Conservation (phyloP, 2,888 invertebrate genomes). For the Pammene fasciana region DNA sequence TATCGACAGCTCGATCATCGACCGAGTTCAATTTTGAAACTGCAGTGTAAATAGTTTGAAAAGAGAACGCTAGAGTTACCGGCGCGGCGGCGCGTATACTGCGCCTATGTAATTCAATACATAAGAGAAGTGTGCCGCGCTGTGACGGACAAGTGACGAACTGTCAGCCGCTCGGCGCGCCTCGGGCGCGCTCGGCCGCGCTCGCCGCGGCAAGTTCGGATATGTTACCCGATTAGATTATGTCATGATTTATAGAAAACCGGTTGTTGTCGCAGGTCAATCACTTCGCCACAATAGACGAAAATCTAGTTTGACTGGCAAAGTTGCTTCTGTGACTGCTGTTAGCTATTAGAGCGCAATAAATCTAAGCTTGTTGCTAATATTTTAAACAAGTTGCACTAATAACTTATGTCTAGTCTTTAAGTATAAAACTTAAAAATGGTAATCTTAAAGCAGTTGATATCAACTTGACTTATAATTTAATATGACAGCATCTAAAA, state of each 20-base stretch:
- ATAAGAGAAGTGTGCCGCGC: constrained; percentile 73
- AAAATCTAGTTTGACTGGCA: constrained; percentile 54
- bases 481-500: too few species aligned
- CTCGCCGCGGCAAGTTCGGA: constrained; percentile 60
- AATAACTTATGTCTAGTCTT: neutral
- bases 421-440: too few species aligned
- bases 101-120: constrained; percentile 74
- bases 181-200: constrained; percentile 59
- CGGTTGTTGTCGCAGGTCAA: constrained; percentile 70
- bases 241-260: constrained; percentile 72
- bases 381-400: constrained; percentile 4
- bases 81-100: constrained; percentile 65
- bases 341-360: constrained; percentile 38
- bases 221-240: constrained; percentile 68
- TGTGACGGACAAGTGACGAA: constrained; percentile 77
- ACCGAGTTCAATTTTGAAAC: constrained; percentile 66
- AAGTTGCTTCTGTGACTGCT: constrained; percentile 54
- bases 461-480: too few species aligned
- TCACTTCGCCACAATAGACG: constrained; percentile 60
- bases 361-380: constrained; percentile 20
- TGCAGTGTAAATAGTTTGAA: constrained; percentile 60
- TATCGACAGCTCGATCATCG: constrained; percentile 50
- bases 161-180: constrained; percentile 72
- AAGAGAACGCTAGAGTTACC: constrained; percentile 64
- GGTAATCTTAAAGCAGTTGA: too few species aligned